Evolutionary conservation across 1,140 invertebrate genomes (phyloP).

Genomic region (Catajapyx aquilonaris): DNA sequence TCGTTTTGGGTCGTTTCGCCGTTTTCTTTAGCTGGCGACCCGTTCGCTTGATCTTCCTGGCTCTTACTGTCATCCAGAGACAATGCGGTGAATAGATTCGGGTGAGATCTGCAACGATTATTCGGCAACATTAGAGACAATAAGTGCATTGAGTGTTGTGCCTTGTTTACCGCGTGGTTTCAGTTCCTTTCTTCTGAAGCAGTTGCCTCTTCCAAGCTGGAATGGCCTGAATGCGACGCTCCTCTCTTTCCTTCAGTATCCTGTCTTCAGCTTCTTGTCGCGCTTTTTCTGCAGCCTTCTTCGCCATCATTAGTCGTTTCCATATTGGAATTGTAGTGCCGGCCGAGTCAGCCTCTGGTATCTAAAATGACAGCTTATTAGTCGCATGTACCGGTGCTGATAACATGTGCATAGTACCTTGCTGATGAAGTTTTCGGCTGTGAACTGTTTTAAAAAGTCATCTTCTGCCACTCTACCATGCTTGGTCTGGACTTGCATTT

Average conservation of each 20-base stretch:
- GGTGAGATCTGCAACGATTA: neutral
- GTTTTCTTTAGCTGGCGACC: slow-evolving; percentile 1
- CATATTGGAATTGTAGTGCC: slow-evolving; percentile 76
- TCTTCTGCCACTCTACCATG: slow-evolving; percentile 57
- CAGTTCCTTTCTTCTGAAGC: slow-evolving; percentile 53
- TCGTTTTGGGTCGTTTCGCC: slow-evolving; percentile 1
- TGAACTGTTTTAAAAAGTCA: slow-evolving; percentile 62
- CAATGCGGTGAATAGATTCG: neutral
- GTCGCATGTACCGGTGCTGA: no score
- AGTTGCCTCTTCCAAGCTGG: slow-evolving; percentile 84
- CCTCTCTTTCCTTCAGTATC: slow-evolving; percentile 58
- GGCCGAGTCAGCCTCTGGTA: slow-evolving; percentile 69
- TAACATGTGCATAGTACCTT: slow-evolving; percentile 31
- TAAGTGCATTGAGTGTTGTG: neutral
- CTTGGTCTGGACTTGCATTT: slow-evolving; percentile 53
- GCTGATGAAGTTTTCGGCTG: slow-evolving; percentile 67
- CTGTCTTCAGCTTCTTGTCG: slow-evolving; percentile 72
- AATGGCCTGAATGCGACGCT: slow-evolving; percentile 60
- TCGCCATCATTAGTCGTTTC: slow-evolving; percentile 85
- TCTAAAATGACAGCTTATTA: slow-evolving; percentile 41
- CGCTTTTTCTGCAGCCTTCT: slow-evolving; percentile 77
- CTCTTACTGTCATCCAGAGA: neutral
- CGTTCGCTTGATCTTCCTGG: neutral
- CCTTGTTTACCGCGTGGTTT: slow-evolving; percentile 38
- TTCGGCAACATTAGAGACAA: neutral